These are phyloP conservation scores for Psophia crepitans DNA, from an alignment of 2,113 vertebrate species.

Conservation along the genomic window DNA sequence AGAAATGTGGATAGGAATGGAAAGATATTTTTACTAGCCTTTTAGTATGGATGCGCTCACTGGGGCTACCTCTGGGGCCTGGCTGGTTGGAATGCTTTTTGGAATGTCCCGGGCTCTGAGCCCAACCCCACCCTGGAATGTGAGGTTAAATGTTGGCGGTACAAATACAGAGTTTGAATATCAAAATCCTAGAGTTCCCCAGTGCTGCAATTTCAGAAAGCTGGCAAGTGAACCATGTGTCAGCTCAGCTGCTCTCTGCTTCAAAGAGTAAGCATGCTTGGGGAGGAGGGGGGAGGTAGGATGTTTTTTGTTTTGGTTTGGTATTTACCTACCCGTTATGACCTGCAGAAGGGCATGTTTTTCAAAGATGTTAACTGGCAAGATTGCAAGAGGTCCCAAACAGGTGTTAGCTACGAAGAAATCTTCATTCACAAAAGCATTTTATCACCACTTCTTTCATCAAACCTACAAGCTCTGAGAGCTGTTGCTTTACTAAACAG, in stretches of 20 bases:
- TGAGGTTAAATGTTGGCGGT: constrained; percentile 35
- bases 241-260: constrained; percentile 53
- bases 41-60: neutral
- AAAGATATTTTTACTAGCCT: neutral
- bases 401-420: constrained; percentile 26
- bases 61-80: constrained; percentile 54
- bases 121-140: constrained; percentile 61
- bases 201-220: constrained; percentile 25
- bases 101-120: constrained; percentile 63
- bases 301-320: neutral
- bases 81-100: constrained; percentile 51
- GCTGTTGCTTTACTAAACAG: neutral
- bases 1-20: neutral
- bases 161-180: constrained; percentile 36
- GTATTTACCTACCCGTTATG: neutral
- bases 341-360: neutral
- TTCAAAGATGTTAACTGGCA: neutral
- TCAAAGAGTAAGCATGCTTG: neutral
- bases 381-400: neutral
- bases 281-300: neutral
- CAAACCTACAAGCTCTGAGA: neutral
- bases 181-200: constrained; percentile 36
- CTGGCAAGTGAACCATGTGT: constrained; percentile 1
- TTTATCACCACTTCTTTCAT: neutral
- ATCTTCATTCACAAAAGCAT: neutral